Percentiles rank a stretch among this genome's conserved stretches.
phyloP scores from a whole-genome alignment of 2,113 vertebrate genomes.

The Rafetus swinhoei region DNA sequence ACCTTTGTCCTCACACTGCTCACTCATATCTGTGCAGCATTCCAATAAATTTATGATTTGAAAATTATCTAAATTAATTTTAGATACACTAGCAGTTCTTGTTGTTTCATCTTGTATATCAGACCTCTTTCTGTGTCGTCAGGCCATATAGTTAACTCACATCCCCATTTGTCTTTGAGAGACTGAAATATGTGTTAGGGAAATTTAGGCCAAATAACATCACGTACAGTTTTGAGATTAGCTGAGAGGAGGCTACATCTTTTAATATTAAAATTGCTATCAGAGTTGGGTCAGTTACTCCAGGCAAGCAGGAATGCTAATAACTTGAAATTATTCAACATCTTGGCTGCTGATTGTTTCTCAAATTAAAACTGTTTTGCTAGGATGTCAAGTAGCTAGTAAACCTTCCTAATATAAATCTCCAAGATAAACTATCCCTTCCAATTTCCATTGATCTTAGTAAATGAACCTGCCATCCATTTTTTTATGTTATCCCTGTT shows the following conservation, averaged over 20 bases:
- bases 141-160: not conserved
- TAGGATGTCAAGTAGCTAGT: not conserved
- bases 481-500: not conserved
- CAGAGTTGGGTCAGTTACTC: not conserved
- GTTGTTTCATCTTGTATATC: not conserved
- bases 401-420: not conserved
- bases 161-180: not conserved
- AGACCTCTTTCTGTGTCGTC: not conserved
- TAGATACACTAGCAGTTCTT: not conserved
- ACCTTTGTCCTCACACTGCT: not conserved
- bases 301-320: not conserved
- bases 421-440: not conserved
- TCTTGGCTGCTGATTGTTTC: not conserved
- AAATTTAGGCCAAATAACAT: not conserved
- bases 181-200: not conserved
- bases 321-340: not conserved
- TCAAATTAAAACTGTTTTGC: not conserved
- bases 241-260: not conserved
- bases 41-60: constrained; percentile 15
- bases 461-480: not conserved
- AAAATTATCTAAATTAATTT: not conserved
- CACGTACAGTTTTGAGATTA: not conserved
- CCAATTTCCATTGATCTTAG: not conserved
- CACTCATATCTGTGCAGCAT: not conserved
- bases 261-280: not conserved